Conservation (phyloP, 2,888 invertebrate species). For the Acanthosoma haemorrhoidale region DNA sequence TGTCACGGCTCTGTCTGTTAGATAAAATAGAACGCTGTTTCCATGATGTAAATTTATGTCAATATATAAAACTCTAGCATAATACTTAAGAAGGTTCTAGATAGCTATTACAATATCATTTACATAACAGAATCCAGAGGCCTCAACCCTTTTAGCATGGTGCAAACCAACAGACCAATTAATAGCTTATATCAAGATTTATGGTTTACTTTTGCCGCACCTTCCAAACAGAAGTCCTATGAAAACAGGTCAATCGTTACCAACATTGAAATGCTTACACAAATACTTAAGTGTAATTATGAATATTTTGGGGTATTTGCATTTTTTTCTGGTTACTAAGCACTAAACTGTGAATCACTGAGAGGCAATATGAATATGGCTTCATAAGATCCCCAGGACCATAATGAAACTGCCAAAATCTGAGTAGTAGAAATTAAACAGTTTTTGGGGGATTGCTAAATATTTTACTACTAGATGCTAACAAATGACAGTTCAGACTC, state of each 20-base stretch:
- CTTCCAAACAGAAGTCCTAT: constrained; percentile 95
- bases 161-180: constrained; percentile 99
- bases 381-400: constrained; percentile 99
- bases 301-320: constrained; percentile 93
- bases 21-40: constrained; percentile 93
- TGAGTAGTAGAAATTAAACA: constrained; percentile 94
- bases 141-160: constrained; percentile 98
- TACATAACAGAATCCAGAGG: constrained; percentile 98
- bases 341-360: constrained; percentile 93
- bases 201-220: constrained; percentile 92
- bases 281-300: constrained; percentile 85
- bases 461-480: too few species aligned
- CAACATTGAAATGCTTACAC: constrained; percentile 93
- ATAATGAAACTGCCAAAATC: constrained; percentile 99
- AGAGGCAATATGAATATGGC: constrained; percentile 88
- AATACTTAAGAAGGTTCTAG: constrained; percentile 86
- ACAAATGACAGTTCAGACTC: too few species aligned
- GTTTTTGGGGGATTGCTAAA: constrained; percentile 51
- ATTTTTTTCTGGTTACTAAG: constrained; percentile 96
- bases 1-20: constrained; percentile 97
- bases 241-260: constrained; percentile 93
- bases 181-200: constrained; percentile 91
- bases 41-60: constrained; percentile 99
- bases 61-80: constrained; percentile 91
- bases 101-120: constrained; percentile 99